A percentile compares a stretch with the other conserved stretches of the same genome.
phyloP scores from a whole-genome alignment of 2,797 vertebrate species.

The Paguma larvata region DNA sequence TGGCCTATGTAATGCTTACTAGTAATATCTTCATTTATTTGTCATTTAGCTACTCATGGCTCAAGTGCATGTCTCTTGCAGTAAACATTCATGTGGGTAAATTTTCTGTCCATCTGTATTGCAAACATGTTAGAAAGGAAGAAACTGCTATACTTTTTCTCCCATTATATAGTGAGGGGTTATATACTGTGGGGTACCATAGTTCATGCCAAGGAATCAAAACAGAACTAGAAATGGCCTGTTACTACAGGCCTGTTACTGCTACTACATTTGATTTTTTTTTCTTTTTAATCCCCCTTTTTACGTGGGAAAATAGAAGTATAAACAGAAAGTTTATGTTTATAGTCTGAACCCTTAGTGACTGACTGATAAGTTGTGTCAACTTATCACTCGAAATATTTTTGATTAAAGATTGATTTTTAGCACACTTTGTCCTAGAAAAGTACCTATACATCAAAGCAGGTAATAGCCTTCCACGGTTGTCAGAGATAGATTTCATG shows the following conservation, averaged over 20 bases:
- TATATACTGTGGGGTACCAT: too few species aligned
- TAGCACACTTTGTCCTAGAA: not conserved
- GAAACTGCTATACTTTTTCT: not conserved
- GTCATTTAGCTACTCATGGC: not conserved
- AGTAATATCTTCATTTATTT: not conserved
- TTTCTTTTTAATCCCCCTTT: not conserved
- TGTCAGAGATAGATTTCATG: not conserved
- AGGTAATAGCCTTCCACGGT: not conserved
- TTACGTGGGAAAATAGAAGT: not conserved
- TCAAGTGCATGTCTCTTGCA: not conserved
- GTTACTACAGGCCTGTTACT: too few species aligned
- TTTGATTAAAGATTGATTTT: slow-evolving; percentile 10
- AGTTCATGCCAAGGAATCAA: not conserved
- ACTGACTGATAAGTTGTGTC: not conserved
- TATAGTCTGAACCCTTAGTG: not conserved
- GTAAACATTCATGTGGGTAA: not conserved
- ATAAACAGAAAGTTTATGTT: not conserved
- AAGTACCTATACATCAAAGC: too few species aligned
- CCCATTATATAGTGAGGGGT: not conserved
- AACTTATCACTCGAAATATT: not conserved
- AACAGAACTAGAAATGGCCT: too few species aligned
- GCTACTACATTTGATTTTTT: too few species aligned
- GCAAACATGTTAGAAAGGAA: not conserved
- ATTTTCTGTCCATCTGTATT: not conserved
- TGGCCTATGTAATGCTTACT: not conserved